Percentiles rank a stretch among this genome's conserved stretches.
Evolutionary conservation across 2,888 invertebrate species (phyloP).

Genomic region (Prosopocoilus inquinatus): DNA sequence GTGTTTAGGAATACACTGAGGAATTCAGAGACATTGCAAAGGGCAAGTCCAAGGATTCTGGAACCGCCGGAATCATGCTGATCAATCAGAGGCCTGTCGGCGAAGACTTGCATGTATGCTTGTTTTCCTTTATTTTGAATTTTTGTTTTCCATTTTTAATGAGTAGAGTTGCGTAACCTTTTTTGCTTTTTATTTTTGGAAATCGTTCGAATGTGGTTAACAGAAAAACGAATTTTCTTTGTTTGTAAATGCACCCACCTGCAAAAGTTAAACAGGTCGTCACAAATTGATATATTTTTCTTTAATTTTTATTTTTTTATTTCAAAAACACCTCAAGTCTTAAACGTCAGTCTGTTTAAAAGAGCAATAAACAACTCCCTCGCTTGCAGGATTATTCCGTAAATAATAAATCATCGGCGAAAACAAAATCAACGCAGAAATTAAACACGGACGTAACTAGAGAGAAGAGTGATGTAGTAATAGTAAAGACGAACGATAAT

Average conservation of each 20-base stretch:
- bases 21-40: constrained; percentile 96
- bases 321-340: too few species aligned
- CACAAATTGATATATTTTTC: too few species aligned
- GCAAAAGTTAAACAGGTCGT: too few species aligned
- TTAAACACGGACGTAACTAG: constrained; percentile 43
- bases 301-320: too few species aligned
- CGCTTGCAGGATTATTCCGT: constrained; percentile 58
- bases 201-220: too few species aligned
- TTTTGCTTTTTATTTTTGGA: too few species aligned
- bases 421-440: constrained; percentile 50
- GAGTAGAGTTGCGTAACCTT: too few species aligned
- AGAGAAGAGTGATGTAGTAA: constrained; percentile 47
- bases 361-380: too few species aligned
- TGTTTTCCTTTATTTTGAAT: constrained; percentile 21
- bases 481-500: constrained; percentile 36
- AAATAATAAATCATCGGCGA: constrained; percentile 54
- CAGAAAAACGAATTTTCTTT: too few species aligned
- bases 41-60: constrained; percentile 89
- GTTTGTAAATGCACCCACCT: too few species aligned
- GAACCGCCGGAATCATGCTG: constrained; percentile 90
- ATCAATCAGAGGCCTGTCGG: constrained; percentile 94
- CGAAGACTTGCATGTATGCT: constrained; percentile 87
- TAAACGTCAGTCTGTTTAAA: too few species aligned
- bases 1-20: constrained; percentile 89
- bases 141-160: background rate